These are phyloP conservation scores for Dusona sp. DNA, from an alignment of 2,888 invertebrate species.

Conservation along the genomic window DNA sequence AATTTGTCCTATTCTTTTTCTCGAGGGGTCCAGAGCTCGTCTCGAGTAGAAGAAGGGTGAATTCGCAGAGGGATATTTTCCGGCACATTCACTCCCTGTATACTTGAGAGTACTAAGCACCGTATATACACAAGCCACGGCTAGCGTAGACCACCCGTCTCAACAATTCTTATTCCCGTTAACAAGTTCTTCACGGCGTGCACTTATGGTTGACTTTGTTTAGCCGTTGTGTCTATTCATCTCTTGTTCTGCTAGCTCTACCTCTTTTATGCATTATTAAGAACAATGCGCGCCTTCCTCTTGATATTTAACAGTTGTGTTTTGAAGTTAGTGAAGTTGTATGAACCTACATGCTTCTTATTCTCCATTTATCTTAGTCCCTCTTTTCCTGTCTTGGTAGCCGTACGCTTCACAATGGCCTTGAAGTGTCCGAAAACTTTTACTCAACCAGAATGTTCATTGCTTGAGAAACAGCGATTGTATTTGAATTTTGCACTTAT, in stretches of 20 bases:
- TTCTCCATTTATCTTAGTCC: not conserved
- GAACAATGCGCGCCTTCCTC: not conserved
- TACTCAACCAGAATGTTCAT: not conserved
- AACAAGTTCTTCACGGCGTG: constrained; percentile 61
- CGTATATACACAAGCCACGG: not conserved
- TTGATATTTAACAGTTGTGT: not conserved
- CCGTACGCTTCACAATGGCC: not conserved
- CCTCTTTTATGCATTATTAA: not conserved
- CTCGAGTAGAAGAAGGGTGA: constrained; percentile 59
- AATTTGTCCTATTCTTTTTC: constrained; percentile 67
- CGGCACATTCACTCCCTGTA: constrained; percentile 22
- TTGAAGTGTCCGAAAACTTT: not conserved
- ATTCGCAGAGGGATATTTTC: constrained; percentile 62
- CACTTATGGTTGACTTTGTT: constrained; percentile 44
- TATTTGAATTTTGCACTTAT: not conserved
- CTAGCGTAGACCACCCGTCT: constrained; percentile 13
- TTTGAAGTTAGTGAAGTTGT: not conserved
- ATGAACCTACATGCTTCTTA: not conserved
- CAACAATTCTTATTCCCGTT: constrained; percentile 57
- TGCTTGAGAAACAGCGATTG: not conserved
- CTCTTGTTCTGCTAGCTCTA: not conserved
- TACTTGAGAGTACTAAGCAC: constrained; percentile 19
- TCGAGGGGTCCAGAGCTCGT: constrained; percentile 67
- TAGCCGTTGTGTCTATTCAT: constrained; percentile 21
- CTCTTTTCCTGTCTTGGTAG: not conserved